A percentile compares a stretch with the other conserved stretches of the same genome.
phyloP scores from a whole-genome alignment of 2,888 invertebrate genomes.

The Drosophila quasianomalipes region DNA sequence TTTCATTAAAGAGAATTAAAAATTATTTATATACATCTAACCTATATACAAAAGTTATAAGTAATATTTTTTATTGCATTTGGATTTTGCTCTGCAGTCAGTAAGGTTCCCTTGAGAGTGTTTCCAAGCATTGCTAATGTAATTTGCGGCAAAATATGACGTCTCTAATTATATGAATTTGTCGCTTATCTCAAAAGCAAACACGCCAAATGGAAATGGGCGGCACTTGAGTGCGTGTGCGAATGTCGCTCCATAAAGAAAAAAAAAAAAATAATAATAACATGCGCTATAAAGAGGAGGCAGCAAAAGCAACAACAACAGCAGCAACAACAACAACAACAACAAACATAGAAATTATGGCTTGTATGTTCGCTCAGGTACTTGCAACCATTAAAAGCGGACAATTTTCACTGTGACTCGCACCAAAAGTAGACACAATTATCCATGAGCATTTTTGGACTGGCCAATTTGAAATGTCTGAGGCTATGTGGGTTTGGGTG shows the following conservation, averaged over 20 bases:
- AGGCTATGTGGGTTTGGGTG: neutral
- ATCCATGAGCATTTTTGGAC: slow-evolving; percentile 65
- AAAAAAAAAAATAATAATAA: neutral
- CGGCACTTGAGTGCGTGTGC: slow-evolving; percentile 54
- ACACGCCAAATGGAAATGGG: slow-evolving; percentile 71
- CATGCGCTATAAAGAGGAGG: slow-evolving; percentile 41
- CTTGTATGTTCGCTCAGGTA: slow-evolving; percentile 10
- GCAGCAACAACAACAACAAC: slow-evolving; percentile 9
- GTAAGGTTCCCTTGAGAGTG: slow-evolving; percentile 3
- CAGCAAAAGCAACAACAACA: slow-evolving; percentile 20
- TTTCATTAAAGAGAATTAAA: neutral
- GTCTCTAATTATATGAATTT: slow-evolving; percentile 78
- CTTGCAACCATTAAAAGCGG: slow-evolving; percentile 20
- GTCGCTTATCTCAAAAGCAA: slow-evolving; percentile 74
- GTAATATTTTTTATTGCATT: neutral
- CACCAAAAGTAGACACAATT: slow-evolving; percentile 70
- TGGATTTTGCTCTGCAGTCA: slow-evolving; percentile 2
- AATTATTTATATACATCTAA: neutral
- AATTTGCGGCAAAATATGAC: slow-evolving; percentile 71
- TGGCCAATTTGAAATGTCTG: slow-evolving; percentile 47
- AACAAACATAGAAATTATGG: slow-evolving; percentile 20
- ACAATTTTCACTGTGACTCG: slow-evolving; percentile 68
- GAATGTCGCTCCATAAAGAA: slow-evolving; percentile 46
- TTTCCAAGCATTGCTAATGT: slow-evolving; percentile 52
- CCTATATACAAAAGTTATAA: too few species aligned